Evolutionary conservation across 2,797 vertebrate genomes (phyloP).

Genomic region (Masticophis lateralis): DNA sequence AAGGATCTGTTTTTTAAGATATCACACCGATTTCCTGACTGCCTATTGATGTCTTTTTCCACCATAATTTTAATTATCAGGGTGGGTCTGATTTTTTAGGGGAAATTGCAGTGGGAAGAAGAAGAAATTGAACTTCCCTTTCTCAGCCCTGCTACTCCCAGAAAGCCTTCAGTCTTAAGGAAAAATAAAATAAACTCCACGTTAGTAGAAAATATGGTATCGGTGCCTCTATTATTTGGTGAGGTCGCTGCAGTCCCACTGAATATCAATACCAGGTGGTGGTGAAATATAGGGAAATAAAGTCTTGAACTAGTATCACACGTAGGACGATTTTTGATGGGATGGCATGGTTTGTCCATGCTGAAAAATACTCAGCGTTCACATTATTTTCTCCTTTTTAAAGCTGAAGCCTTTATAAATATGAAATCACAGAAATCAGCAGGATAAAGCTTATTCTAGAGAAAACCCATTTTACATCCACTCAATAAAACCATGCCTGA

Average conservation of each 20-base stretch:
- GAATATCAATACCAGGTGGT: neutral
- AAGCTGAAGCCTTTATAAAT: neutral
- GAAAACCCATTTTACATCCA: neutral
- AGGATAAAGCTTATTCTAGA: neutral
- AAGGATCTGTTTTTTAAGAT: neutral
- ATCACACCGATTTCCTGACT: neutral
- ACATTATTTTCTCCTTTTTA: neutral
- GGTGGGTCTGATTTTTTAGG: neutral
- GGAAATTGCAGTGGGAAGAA: neutral
- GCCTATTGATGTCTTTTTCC: neutral
- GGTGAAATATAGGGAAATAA: neutral
- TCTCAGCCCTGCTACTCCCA: neutral
- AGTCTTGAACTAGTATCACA: neutral
- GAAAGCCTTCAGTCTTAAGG: neutral
- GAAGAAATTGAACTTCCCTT: neutral
- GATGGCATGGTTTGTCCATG: neutral
- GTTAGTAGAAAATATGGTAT: neutral
- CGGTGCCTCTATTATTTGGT: neutral
- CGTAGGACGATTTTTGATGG: neutral
- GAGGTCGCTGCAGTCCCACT: neutral
- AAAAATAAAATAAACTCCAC: neutral
- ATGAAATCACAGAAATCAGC: neutral
- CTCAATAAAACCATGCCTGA: neutral
- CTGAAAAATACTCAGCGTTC: neutral
- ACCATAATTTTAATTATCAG: neutral